A percentile compares a stretch with the other conserved stretches of the same genome.
These are phyloP conservation scores for Protomyctophum bolini DNA, from an alignment of 2,113 vertebrate species.

Conservation along the genomic window DNA sequence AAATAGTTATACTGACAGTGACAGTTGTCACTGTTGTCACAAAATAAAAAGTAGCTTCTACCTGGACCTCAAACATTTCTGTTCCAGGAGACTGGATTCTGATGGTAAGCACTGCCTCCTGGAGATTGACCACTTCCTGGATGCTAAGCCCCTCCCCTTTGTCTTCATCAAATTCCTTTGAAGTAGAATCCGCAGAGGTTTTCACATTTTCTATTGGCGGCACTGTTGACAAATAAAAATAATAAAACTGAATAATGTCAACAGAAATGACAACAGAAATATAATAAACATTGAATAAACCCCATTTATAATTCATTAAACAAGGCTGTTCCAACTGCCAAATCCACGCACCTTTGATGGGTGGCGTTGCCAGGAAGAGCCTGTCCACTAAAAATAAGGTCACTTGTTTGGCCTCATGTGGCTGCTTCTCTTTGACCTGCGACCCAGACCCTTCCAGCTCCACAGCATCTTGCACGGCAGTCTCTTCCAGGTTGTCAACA, in stretches of 20 bases:
- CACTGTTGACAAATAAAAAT: constrained; percentile 18
- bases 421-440: constrained; percentile 18
- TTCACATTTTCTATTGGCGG: constrained; percentile 47
- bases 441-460: constrained; percentile 4
- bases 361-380: constrained; percentile 62
- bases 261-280: not conserved
- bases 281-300: no score
- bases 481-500: not conserved
- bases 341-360: constrained; percentile 57
- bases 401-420: constrained; percentile 31
- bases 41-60: constrained; percentile 43
- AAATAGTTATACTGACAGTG: not conserved
- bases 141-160: constrained; percentile 77
- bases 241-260: no score
- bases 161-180: constrained; percentile 66
- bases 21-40: not conserved
- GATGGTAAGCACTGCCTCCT: constrained; percentile 87
- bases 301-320: no score
- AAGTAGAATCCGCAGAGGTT: constrained; percentile 61
- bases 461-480: not conserved
- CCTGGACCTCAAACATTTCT: constrained; percentile 93
- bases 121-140: constrained; percentile 87
- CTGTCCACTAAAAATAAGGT: constrained; percentile 69
- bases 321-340: no score
- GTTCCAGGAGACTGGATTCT: constrained; percentile 88